Evolutionary conservation across 1,140 invertebrate genomes (phyloP).

Genomic region (Leptopilina boulardi): DNA sequence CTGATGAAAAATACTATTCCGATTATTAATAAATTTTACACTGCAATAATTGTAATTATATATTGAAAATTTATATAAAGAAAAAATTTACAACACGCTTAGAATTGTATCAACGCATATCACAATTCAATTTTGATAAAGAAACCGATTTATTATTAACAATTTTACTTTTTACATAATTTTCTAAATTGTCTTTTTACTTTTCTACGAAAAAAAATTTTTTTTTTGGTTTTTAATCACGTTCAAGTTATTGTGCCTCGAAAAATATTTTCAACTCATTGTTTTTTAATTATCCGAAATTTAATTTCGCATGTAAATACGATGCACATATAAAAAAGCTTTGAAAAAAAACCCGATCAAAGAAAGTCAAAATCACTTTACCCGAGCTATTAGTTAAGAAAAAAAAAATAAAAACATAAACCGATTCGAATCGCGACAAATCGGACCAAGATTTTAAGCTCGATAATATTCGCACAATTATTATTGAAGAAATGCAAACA

Average conservation of each 20-base stretch:
- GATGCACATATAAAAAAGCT: constrained; percentile 31
- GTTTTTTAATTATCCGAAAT: constrained; percentile 41
- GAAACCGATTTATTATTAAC: background rate
- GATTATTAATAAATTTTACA: background rate
- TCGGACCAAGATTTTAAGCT: constrained; percentile 49
- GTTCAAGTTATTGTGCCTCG: constrained; percentile 25
- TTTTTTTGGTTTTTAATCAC: background rate
- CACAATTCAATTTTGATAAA: constrained; percentile 20
- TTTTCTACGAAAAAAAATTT: background rate
- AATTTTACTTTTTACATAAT: background rate
- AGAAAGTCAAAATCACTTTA: background rate
- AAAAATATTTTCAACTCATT: constrained; percentile 23
- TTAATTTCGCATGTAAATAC: constrained; percentile 54
- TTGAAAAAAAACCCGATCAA: background rate
- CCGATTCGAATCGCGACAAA: constrained; percentile 27
- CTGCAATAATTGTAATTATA: background rate
- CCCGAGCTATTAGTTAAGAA: background rate
- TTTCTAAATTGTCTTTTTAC: background rate
- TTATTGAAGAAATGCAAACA: constrained; percentile 19
- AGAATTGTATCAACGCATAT: constrained; percentile 30
- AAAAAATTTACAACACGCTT: constrained; percentile 3
- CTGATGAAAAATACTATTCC: background rate
- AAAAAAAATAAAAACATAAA: background rate
- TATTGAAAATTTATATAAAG: background rate
- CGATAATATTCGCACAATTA: constrained; percentile 34